phyloP scores from a whole-genome alignment of 2,113 vertebrate species.

The Beaufortia kweichowensis region DNA sequence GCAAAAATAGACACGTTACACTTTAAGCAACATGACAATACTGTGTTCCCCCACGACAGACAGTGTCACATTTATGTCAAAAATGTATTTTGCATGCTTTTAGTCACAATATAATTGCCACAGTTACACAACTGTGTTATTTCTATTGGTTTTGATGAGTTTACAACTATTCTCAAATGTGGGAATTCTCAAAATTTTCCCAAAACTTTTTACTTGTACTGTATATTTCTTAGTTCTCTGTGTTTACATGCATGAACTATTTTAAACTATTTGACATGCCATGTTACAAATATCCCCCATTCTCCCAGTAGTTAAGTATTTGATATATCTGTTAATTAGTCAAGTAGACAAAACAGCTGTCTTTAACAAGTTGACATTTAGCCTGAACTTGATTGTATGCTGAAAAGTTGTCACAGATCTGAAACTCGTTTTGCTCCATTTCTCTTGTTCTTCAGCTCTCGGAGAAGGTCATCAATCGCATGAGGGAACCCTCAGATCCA shows the following conservation, averaged over 20 bases:
- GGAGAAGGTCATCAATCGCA: conserved; percentile 91
- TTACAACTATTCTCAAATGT: too few relatives aligned
- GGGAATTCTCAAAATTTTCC: too few relatives aligned
- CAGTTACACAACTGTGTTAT: too few relatives aligned
- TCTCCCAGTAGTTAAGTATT: too few relatives aligned
- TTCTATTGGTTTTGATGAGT: too few relatives aligned
- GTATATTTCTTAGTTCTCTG: background rate
- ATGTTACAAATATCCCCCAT: too few relatives aligned
- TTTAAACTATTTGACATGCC: background rate
- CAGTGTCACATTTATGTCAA: background rate
- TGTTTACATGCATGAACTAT: background rate
- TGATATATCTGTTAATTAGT: too few relatives aligned
- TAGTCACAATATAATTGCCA: too few relatives aligned
- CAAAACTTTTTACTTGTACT: background rate
- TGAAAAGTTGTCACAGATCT: background rate
- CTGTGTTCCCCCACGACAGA: background rate
- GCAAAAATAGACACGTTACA: conserved; percentile 1
- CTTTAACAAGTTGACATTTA: too few relatives aligned
- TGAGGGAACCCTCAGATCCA: conserved; percentile 78
- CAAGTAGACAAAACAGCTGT: too few relatives aligned
- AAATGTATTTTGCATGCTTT: background rate
- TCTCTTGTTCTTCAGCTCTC: conserved; percentile 78
- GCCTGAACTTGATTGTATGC: too few relatives aligned
- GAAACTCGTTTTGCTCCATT: background rate
- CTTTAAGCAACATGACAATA: background rate